Evolutionary conservation across 2,113 vertebrate genomes (phyloP).

Genomic region (Coptodon bakossiorum): DNA sequence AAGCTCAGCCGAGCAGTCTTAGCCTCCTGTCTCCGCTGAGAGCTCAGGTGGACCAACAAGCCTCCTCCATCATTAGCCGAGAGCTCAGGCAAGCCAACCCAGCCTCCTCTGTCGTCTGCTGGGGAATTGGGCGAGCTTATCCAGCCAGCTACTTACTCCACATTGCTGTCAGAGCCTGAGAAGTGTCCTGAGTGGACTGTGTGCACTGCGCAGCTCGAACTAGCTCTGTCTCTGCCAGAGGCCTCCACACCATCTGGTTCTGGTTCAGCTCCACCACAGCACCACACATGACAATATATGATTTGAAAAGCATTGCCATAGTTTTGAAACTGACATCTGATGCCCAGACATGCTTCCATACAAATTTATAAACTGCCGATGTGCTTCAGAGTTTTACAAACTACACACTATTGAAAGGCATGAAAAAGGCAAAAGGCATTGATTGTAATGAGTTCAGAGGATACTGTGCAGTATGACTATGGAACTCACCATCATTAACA

Average conservation of each 20-base stretch:
- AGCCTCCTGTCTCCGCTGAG: background rate
- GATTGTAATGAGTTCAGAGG: background rate
- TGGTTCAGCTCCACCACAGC: background rate
- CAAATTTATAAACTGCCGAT: background rate
- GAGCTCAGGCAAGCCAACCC: background rate
- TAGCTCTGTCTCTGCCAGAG: background rate
- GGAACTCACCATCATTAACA: conserved; percentile 76
- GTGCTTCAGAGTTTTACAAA: background rate
- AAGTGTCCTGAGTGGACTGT: background rate
- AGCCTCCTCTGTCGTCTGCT: background rate
- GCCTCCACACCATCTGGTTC: background rate
- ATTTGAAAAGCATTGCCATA: background rate
- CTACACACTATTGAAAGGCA: background rate
- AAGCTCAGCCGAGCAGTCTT: background rate
- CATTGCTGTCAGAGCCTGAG: fast-evolving
- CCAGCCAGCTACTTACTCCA: background rate
- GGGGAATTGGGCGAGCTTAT: background rate
- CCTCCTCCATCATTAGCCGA: too few species aligned
- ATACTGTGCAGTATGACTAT: background rate
- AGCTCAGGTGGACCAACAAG: background rate
- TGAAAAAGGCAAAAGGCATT: background rate
- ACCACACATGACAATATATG: background rate
- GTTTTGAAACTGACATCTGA: background rate
- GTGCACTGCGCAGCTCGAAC: background rate
- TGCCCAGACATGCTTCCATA: background rate